Evolutionary conservation across 2,113 vertebrate species (phyloP).

Genomic region (Gopherus flavomarginatus): DNA sequence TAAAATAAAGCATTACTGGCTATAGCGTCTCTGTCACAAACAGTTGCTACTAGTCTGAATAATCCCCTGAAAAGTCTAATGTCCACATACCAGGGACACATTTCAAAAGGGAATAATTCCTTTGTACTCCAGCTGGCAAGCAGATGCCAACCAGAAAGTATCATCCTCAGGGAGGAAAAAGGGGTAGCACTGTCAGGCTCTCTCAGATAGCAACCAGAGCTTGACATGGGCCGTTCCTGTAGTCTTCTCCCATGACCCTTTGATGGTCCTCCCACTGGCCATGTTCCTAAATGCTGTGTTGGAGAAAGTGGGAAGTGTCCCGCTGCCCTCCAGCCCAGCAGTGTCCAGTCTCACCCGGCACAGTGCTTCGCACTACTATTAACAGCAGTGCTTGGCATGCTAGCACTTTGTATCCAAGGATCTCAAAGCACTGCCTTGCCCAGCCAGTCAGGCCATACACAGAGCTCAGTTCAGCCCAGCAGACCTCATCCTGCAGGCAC

Average conservation of each 20-base stretch:
- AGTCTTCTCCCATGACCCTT: background rate
- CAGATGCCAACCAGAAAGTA: conserved; percentile 38
- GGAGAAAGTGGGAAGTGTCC: background rate
- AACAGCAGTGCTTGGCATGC: background rate
- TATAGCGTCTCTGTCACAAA: conserved; percentile 60
- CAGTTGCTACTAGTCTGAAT: conserved; percentile 66
- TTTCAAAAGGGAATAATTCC: conserved; percentile 65
- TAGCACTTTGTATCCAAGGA: background rate
- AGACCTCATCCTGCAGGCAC: background rate
- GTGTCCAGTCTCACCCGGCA: background rate
- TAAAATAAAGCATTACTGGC: conserved; percentile 62
- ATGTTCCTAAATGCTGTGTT: accelerated
- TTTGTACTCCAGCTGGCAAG: conserved; percentile 63
- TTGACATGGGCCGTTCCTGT: accelerated
- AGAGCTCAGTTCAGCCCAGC: background rate
- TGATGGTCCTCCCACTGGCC: accelerated
- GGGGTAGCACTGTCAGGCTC: accelerated
- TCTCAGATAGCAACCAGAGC: accelerated
- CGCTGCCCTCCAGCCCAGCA: background rate
- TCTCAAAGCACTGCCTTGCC: background rate
- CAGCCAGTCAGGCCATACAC: background rate
- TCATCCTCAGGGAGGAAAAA: background rate
- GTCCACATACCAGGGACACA: conserved; percentile 21
- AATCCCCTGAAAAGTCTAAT: conserved; percentile 55
- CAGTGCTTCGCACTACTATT: background rate